These are phyloP conservation scores for Rostrhamus sociabilis DNA, from an alignment of 2,797 vertebrate genomes.

Conservation along the genomic window DNA sequence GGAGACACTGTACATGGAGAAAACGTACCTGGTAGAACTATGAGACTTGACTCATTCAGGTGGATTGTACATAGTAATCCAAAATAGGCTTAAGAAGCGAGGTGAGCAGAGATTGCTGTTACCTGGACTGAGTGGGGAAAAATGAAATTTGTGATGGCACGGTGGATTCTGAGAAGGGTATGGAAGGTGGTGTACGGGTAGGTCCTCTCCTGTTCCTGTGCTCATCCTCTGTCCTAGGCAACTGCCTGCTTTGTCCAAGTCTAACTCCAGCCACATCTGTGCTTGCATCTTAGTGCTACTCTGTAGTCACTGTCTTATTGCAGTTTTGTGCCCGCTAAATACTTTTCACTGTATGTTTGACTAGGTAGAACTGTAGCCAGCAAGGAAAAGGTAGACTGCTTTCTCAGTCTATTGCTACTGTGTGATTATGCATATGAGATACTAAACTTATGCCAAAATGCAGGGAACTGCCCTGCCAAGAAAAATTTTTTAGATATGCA, in stretches of 20 bases:
- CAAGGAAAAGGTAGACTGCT: background rate
- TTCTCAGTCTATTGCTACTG: background rate
- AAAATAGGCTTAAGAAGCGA: background rate
- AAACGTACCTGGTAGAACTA: accelerated
- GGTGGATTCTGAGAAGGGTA: too few species aligned
- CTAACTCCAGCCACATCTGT: background rate
- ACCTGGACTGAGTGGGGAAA: background rate
- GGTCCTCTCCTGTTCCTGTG: background rate
- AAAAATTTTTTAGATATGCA: background rate
- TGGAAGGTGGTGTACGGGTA: background rate
- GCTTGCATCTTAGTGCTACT: background rate
- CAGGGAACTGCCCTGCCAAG: background rate
- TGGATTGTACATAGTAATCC: background rate
- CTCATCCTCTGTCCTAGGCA: background rate
- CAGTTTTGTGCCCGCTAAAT: background rate
- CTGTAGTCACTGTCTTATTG: background rate
- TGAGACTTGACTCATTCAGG: background rate
- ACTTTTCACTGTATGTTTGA: background rate
- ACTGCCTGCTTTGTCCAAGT: background rate
- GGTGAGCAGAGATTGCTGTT: background rate
- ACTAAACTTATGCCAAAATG: background rate
- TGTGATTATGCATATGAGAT: background rate
- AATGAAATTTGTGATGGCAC: background rate
- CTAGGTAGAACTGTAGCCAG: background rate
- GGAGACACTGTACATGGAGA: background rate